Percentiles rank a stretch among this genome's conserved stretches.
Conservation (phyloP, 2,797 vertebrate species). For the Glyptemys insculpta region DNA sequence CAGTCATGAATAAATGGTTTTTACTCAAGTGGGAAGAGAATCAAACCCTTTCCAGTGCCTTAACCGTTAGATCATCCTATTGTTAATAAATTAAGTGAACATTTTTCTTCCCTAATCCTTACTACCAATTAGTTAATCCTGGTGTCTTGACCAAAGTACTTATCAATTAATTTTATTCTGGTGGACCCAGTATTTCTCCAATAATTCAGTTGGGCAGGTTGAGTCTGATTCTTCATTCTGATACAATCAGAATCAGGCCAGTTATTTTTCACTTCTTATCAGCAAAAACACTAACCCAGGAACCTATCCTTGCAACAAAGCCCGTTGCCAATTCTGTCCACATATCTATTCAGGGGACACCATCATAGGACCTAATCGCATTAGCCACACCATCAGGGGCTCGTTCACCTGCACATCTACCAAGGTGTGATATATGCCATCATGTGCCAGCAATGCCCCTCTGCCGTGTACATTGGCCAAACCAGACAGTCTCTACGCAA, state of each 20-base stretch:
- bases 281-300: too few species aligned
- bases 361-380: too few species aligned
- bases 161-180: background rate
- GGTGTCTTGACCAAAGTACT: background rate
- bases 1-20: background rate
- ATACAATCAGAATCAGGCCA: background rate
- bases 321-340: too few species aligned
- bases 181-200: background rate
- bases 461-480: too few species aligned
- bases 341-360: too few species aligned
- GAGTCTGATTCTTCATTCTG: background rate
- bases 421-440: too few species aligned
- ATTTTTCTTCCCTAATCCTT: conserved; percentile 8
- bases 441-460: too few species aligned
- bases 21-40: background rate
- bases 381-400: too few species aligned
- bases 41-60: background rate
- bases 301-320: too few species aligned
- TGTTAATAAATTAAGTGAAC: background rate
- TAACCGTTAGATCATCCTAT: background rate
- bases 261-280: background rate
- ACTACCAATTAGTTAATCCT: conserved; percentile 28
- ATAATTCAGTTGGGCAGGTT: background rate
- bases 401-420: too few species aligned
- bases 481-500: too few species aligned